Evolutionary conservation across 2,797 vertebrate species (phyloP).

Genomic region (Tragopan temminckii): DNA sequence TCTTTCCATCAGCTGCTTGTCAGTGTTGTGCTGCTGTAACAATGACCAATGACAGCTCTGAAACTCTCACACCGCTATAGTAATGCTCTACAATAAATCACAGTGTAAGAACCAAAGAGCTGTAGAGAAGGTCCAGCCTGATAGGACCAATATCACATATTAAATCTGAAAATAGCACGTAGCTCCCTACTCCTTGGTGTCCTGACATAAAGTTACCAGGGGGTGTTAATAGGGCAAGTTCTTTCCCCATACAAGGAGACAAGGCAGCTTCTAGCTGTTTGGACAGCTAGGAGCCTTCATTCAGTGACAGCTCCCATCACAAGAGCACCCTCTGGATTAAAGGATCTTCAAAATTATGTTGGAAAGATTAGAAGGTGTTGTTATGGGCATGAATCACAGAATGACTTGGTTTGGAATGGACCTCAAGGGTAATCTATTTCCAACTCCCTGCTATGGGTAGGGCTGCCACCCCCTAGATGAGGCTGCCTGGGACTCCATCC

Average conservation of each 20-base stretch:
- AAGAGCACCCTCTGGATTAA: not conserved
- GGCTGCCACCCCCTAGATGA: too few species aligned
- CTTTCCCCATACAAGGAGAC: not conserved
- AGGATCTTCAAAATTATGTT: not conserved
- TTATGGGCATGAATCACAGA: not conserved
- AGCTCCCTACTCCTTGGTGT: not conserved
- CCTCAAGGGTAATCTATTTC: too few species aligned
- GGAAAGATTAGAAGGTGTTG: not conserved
- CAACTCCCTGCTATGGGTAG: too few species aligned
- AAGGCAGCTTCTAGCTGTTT: not conserved
- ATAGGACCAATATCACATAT: rapidly evolving
- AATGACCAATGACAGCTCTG: constrained; percentile 60
- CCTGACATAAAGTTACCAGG: not conserved
- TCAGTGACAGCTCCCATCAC: not conserved
- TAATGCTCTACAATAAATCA: constrained; percentile 50
- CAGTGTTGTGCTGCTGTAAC: constrained; percentile 46
- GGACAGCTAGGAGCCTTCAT: not conserved
- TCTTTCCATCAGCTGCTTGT: constrained; percentile 61
- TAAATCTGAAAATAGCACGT: not conserved
- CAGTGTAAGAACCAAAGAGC: not conserved
- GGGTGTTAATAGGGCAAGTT: not conserved
- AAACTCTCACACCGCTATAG: constrained; percentile 35
- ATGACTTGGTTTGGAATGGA: too few species aligned
- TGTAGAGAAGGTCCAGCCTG: not conserved
- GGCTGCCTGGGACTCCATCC: too few species aligned